A percentile compares a stretch with the other conserved stretches of the same genome.
Conservation (phyloP, 2,797 vertebrate genomes). For the Erpetoichthys calabaricus region DNA sequence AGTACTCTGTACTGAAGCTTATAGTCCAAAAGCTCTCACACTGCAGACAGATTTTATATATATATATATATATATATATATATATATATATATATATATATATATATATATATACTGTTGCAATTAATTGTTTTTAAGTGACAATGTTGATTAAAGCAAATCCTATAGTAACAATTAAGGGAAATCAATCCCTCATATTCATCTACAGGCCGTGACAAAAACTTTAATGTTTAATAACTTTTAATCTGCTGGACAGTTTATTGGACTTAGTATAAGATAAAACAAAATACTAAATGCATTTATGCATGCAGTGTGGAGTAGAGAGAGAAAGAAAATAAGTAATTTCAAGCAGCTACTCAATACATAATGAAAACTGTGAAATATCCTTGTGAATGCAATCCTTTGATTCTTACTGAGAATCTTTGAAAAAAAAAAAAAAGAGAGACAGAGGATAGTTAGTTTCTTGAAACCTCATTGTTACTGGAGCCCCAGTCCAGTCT, state of each 20-base stretch:
- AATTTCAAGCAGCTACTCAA: conserved; percentile 29
- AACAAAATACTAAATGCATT: too few species aligned
- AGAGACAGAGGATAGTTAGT: conserved; percentile 22
- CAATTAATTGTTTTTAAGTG: conserved; percentile 5
- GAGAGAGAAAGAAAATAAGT: conserved; percentile 13
- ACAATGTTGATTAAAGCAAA: not conserved
- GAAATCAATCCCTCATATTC: not conserved
- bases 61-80: conserved; percentile 16
- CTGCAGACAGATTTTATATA: conserved; percentile 36
- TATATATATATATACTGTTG: conserved; percentile 11
- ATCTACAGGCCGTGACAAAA: not conserved
- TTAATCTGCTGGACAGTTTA: not conserved
- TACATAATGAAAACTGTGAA: conserved; percentile 46
- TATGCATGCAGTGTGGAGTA: too few species aligned
- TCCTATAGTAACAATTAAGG: not conserved
- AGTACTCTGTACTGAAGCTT: conserved; percentile 64
- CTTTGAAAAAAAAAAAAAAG: conserved; percentile 15
- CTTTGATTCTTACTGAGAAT: conserved; percentile 25
- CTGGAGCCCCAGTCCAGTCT: conserved; percentile 19
- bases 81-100: conserved; percentile 15
- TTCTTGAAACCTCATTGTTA: conserved; percentile 30
- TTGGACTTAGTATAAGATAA: not conserved
- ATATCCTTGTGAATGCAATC: conserved; percentile 38
- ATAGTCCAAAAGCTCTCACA: conserved; percentile 43
- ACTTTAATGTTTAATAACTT: not conserved